Conservation (phyloP, 2,888 invertebrate species). For the Chloroclystis v-ata region DNA sequence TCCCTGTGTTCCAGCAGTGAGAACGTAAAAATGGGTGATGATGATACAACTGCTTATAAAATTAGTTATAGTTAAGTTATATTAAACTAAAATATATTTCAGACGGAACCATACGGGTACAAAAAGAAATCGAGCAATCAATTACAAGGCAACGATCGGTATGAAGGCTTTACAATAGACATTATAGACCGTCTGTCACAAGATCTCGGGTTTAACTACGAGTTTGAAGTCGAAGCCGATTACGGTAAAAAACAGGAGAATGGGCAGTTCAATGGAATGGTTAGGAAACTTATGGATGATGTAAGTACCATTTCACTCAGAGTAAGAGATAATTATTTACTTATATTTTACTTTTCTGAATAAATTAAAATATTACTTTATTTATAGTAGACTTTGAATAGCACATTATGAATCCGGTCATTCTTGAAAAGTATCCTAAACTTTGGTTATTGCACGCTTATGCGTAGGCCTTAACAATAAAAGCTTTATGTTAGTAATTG, state of each 20-base stretch:
- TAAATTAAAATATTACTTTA: no score
- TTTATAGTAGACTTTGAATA: no score
- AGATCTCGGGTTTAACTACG: constrained; percentile 87
- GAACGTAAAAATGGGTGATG: no score
- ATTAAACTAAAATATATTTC: constrained; percentile 29
- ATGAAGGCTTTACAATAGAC: constrained; percentile 93
- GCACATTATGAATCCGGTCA: no score
- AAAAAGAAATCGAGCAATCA: constrained; percentile 80
- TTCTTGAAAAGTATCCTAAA: no score
- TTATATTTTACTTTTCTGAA: no score
- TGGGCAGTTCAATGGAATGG: constrained; percentile 78
- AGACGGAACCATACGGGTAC: constrained; percentile 93
- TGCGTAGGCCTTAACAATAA: no score
- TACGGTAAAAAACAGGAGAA: constrained; percentile 74
- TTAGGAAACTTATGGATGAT: constrained; percentile 80
- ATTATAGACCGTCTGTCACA: constrained; percentile 86
- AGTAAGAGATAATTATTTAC: no score
- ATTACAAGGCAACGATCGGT: constrained; percentile 87
- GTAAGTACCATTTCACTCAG: constrained; percentile 64
- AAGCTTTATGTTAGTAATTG: no score
- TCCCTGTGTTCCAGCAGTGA: background rate
- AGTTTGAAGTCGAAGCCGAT: constrained; percentile 83
- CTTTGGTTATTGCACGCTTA: no score
- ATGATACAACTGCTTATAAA: no score
- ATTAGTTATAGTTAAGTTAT: no score